Conservation (phyloP, 2,113 vertebrate genomes). For the Arenaria interpres region DNA sequence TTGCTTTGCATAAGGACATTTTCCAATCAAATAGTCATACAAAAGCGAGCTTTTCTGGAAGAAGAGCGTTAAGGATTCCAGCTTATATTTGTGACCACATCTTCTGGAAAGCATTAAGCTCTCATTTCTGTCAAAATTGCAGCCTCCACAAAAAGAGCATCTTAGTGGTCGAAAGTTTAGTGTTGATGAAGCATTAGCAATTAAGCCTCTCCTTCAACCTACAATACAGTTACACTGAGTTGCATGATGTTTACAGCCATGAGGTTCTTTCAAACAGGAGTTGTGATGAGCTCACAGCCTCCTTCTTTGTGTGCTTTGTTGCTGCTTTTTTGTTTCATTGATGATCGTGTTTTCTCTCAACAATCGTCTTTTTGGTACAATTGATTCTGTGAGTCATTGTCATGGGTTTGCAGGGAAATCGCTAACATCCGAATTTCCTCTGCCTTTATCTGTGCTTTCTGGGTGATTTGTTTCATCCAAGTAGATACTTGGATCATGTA, state of each 20-base stretch:
- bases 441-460: not conserved
- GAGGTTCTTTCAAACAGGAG: not conserved
- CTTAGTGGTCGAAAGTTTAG: not conserved
- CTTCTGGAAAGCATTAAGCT: not conserved
- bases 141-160: not conserved
- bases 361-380: conserved; percentile 43
- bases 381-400: conserved; percentile 59
- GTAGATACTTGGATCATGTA: fast-evolving
- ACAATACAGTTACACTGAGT: not conserved
- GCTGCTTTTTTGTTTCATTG: conserved; percentile 50
- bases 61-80: not conserved
- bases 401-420: conserved; percentile 33
- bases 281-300: conserved; percentile 37
- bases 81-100: not conserved
- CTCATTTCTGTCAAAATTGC: not conserved
- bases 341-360: conserved; percentile 25
- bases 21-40: not conserved
- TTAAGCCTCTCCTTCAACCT: not conserved
- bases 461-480: not conserved
- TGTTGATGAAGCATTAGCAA: not conserved
- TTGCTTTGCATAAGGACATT: not conserved
- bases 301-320: conserved; percentile 53
- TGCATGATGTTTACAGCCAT: conserved; percentile 43
- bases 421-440: not conserved
- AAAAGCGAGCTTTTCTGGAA: not conserved